A percentile compares a stretch with the other conserved stretches of the same genome.
Conservation (phyloP, 2,113 vertebrate species). For the Cyprinodon tularosa region DNA sequence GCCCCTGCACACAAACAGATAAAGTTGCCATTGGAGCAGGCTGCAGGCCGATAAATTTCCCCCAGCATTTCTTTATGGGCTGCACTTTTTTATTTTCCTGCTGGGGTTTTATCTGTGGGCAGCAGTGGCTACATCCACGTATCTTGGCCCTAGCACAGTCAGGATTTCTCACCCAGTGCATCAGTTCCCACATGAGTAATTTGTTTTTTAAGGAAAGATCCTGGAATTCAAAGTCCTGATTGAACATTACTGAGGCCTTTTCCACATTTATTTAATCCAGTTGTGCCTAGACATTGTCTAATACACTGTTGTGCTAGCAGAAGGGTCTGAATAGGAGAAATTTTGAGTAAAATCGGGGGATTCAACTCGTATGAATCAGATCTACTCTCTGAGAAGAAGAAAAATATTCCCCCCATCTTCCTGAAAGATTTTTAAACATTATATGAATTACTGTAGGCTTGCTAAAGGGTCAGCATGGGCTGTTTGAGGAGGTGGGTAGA, state of each 20-base stretch:
- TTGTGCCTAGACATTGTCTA: constrained; percentile 47
- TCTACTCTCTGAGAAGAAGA: constrained; percentile 51
- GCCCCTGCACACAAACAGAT: constrained; percentile 56
- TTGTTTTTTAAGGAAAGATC: constrained; percentile 68
- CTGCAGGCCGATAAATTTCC: constrained; percentile 53
- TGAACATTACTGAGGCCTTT: constrained; percentile 61
- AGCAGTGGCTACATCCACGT: constrained; percentile 64
- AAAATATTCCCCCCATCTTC: constrained; percentile 42
- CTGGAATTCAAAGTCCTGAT: constrained; percentile 62
- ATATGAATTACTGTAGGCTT: constrained; percentile 52
- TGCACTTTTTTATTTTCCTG: constrained; percentile 61
- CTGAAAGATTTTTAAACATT: constrained; percentile 52
- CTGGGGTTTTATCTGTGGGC: constrained; percentile 63
- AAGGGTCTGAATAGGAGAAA: constrained; percentile 56
- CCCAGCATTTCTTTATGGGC: constrained; percentile 49
- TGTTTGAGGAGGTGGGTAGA: constrained; percentile 40
- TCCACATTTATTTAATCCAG: constrained; percentile 65
- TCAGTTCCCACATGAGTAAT: constrained; percentile 67
- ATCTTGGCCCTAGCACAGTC: constrained; percentile 48
- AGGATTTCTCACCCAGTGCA: constrained; percentile 58
- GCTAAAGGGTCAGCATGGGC: constrained; percentile 50
- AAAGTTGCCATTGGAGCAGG: constrained; percentile 45
- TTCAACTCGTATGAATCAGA: constrained; percentile 67
- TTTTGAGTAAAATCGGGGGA: constrained; percentile 46
- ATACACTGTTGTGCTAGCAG: constrained; percentile 43